These are phyloP conservation scores for Polyergus mexicanus DNA, from an alignment of 1,140 invertebrate genomes.

Conservation along the genomic window DNA sequence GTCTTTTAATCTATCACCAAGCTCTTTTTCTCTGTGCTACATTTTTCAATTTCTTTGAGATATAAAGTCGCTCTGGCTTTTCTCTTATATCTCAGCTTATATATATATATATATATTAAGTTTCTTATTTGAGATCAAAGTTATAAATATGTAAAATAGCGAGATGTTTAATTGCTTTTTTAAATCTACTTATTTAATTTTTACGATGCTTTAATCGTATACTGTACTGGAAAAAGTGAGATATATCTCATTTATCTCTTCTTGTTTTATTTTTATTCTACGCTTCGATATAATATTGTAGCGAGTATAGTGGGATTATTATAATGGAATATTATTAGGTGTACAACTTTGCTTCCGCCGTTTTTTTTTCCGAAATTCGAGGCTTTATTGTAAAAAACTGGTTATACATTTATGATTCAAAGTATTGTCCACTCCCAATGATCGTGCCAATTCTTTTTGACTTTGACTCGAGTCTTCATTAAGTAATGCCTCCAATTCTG, in stretches of 20 bases:
- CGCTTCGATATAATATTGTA: neutral
- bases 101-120: neutral
- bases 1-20: constrained; percentile 33
- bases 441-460: too few relatives aligned
- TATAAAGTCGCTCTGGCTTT: neutral
- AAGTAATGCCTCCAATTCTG: too few relatives aligned
- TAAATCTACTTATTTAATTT: neutral
- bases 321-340: too few relatives aligned
- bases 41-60: constrained; percentile 16
- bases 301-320: neutral
- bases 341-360: too few relatives aligned
- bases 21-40: neutral
- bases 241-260: neutral
- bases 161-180: neutral
- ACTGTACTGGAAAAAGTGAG: neutral
- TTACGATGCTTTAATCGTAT: neutral
- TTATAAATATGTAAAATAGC: neutral
- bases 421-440: too few relatives aligned
- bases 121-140: neutral
- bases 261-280: too few relatives aligned
- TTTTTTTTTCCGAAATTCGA: too few relatives aligned
- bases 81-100: neutral
- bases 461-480: too few relatives aligned
- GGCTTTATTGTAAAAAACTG: too few relatives aligned
- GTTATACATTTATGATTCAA: too few relatives aligned